Evolutionary conservation across 2,888 invertebrate species (phyloP).

Genomic region (Dendrolimus houi): DNA sequence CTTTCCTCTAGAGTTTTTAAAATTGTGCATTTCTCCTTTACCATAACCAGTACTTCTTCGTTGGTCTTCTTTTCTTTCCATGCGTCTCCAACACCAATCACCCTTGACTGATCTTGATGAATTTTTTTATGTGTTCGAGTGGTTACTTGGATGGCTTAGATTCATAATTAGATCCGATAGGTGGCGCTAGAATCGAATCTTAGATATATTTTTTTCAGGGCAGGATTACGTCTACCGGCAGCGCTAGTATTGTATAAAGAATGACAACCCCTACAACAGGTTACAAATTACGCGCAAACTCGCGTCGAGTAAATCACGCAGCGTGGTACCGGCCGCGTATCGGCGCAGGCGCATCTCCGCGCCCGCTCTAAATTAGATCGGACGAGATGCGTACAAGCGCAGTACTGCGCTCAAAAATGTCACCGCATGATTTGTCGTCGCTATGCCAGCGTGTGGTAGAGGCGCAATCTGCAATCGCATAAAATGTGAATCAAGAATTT

Average conservation of each 20-base stretch:
- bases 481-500: neutral
- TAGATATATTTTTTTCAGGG: too few species aligned
- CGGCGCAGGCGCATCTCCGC: constrained; percentile 42
- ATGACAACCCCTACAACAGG: neutral
- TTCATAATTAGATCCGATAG: too few species aligned
- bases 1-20: too few species aligned
- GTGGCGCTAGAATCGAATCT: too few species aligned
- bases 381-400: constrained; percentile 19
- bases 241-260: neutral
- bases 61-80: too few species aligned
- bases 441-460: constrained; percentile 22
- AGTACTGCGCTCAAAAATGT: neutral
- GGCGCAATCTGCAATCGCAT: neutral
- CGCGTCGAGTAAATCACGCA: constrained; percentile 50
- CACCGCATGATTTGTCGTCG: neutral
- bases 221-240: too few species aligned
- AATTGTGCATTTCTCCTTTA: too few species aligned
- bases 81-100: too few species aligned
- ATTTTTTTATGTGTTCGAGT: too few species aligned
- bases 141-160: too few species aligned
- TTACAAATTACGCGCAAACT: neutral
- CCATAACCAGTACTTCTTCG: too few species aligned
- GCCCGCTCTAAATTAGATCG: constrained; percentile 55
- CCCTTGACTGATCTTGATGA: too few species aligned
- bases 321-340: constrained; percentile 42